Percentiles rank a stretch among this genome's conserved stretches.
Evolutionary conservation across 2,888 invertebrate species (phyloP).

Genomic region (Agrilus biguttatus): DNA sequence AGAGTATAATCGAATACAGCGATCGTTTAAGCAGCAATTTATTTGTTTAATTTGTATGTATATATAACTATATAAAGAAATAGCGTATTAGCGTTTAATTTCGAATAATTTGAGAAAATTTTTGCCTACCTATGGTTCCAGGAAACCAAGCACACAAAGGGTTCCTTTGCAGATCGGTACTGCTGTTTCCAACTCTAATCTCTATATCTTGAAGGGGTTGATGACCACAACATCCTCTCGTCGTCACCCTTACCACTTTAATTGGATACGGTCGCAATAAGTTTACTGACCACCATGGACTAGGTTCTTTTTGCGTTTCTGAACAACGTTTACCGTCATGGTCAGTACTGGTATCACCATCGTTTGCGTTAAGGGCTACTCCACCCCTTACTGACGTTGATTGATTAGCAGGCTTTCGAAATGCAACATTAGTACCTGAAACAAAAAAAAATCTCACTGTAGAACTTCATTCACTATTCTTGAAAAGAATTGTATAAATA

Average conservation of each 20-base stretch:
- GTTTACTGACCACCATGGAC: slow-evolving; percentile 91
- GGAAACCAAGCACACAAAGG: slow-evolving; percentile 90
- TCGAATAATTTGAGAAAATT: no score
- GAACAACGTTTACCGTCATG: slow-evolving; percentile 81
- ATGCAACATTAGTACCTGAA: slow-evolving; percentile 70
- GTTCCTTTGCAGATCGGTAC: slow-evolving; percentile 71
- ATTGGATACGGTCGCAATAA: slow-evolving; percentile 70
- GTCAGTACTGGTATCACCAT: slow-evolving; percentile 69
- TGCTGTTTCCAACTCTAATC: slow-evolving; percentile 84
- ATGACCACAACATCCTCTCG: slow-evolving; percentile 72
- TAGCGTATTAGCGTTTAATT: no score
- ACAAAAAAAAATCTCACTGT: slow-evolving; percentile 9
- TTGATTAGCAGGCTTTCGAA: slow-evolving; percentile 78
- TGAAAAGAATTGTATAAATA: no score
- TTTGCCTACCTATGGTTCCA: slow-evolving; percentile 60
- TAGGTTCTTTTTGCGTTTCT: slow-evolving; percentile 77
- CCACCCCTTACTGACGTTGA: slow-evolving; percentile 80
- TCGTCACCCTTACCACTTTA: slow-evolving; percentile 73
- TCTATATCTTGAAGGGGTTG: slow-evolving; percentile 80
- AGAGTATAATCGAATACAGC: no score
- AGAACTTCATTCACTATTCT: no score
- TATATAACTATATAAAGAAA: no score
- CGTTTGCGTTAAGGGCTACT: slow-evolving; percentile 70
- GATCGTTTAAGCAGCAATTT: no score
- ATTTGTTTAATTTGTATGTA: no score